phyloP scores from a whole-genome alignment of 1,140 invertebrate genomes.

The Caligus rogercresseyi region DNA sequence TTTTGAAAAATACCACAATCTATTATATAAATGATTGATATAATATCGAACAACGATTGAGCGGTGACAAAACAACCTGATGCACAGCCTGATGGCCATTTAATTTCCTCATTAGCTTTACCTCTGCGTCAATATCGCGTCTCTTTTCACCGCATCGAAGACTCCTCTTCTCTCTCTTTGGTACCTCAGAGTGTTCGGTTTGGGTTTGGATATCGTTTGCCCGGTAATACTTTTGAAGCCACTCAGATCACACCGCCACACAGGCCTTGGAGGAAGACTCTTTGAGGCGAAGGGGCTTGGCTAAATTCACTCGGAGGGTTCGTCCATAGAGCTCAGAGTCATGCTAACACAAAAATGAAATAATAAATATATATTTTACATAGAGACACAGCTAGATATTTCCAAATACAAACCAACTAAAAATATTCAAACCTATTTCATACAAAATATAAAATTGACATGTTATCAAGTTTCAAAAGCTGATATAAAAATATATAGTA shows the following conservation, averaged over 20 bases:
- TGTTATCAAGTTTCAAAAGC: too few relatives aligned
- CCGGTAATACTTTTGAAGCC: slow-evolving; percentile 88
- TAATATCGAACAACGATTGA: too few relatives aligned
- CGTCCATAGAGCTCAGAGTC: slow-evolving; percentile 93
- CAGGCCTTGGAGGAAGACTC: slow-evolving; percentile 79
- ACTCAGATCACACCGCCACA: slow-evolving; percentile 94
- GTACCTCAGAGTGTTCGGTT: neutral
- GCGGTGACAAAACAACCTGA: too few relatives aligned
- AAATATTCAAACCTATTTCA: too few relatives aligned
- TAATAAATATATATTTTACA: too few relatives aligned
- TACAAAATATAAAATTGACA: too few relatives aligned
- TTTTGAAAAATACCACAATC: too few relatives aligned
- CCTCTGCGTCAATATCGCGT: neutral
- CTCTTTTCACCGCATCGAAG: neutral
- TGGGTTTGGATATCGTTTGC: neutral
- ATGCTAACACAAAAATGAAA: slow-evolving; percentile 44
- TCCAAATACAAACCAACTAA: too few relatives aligned
- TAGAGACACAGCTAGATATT: too few relatives aligned
- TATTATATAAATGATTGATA: too few relatives aligned
- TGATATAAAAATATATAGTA: too few relatives aligned
- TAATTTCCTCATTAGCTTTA: neutral
- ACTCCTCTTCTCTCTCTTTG: neutral
- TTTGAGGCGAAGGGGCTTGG: slow-evolving; percentile 60
- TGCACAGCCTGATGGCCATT: too few relatives aligned
- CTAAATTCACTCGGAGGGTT: slow-evolving; percentile 89